phyloP scores from a whole-genome alignment of 2,113 vertebrate species.

The Eupsittula cactorum region DNA sequence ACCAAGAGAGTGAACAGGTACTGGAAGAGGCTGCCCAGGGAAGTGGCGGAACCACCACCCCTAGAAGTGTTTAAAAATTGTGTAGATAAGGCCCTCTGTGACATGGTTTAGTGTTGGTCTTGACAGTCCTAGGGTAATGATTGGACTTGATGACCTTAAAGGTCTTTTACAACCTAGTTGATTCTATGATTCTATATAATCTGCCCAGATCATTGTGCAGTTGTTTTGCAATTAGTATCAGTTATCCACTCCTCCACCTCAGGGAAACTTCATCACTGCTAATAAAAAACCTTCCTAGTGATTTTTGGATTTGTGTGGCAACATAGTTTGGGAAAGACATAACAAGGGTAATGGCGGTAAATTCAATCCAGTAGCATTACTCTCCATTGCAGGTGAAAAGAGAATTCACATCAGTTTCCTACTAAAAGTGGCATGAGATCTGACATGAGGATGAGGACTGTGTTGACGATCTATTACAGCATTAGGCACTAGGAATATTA shows the following conservation, averaged over 20 bases:
- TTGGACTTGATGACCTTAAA: not conserved
- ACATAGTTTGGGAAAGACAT: not conserved
- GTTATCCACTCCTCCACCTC: not conserved
- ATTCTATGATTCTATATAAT: not conserved
- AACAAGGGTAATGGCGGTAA: not conserved
- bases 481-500: not conserved
- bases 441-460: rapidly evolving
- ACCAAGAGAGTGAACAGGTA: not conserved
- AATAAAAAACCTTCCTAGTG: not conserved
- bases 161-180: not conserved
- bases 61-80: not conserved
- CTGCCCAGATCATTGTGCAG: not conserved
- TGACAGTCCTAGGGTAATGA: not conserved
- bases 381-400: not conserved
- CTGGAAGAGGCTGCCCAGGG: not conserved
- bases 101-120: not conserved
- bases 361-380: not conserved
- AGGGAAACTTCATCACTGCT: not conserved
- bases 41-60: not conserved
- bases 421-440: not conserved
- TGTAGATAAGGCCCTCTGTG: not conserved
- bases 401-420: not conserved
- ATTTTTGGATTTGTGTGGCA: not conserved
- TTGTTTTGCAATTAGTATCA: not conserved
- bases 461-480: not conserved